A percentile compares a stretch with the other conserved stretches of the same genome.
phyloP scores from a whole-genome alignment of 92 coral and sea anemone species.

The Montipora capitata region DNA sequence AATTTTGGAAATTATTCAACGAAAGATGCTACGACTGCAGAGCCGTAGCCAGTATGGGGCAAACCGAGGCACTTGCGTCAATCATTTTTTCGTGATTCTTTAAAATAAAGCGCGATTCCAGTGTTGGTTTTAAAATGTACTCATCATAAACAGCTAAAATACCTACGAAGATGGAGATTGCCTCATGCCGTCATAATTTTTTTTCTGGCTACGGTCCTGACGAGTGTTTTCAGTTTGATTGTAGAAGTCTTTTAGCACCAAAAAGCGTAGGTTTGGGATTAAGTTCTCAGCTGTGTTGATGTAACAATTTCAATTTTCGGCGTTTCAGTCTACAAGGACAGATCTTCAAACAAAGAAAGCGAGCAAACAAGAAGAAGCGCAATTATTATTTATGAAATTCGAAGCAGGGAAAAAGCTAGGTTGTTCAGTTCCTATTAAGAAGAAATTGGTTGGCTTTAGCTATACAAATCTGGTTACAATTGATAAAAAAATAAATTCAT shows the following conservation, averaged over 20 bases:
- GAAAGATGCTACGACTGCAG: no score
- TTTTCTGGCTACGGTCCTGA: no score
- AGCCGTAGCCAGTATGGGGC: no score
- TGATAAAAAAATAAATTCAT: background rate
- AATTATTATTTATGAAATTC: slow-evolving; percentile 26
- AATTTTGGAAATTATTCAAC: no score
- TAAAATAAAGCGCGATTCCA: no score
- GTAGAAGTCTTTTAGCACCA: background rate
- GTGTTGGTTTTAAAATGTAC: no score
- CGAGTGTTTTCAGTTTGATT: background rate
- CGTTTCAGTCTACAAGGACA: slow-evolving; percentile 5
- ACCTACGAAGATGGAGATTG: no score
- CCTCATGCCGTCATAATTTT: no score
- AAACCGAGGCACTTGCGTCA: no score
- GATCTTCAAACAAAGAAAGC: slow-evolving; percentile 30
- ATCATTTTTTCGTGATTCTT: no score
- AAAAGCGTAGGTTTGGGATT: background rate
- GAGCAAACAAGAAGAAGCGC: background rate
- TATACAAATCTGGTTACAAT: background rate
- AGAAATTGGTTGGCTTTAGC: background rate
- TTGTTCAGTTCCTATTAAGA: background rate
- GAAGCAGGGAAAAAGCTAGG: background rate
- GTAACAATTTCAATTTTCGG: slow-evolving; percentile 49
- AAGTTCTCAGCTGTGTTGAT: slow-evolving; percentile 72
- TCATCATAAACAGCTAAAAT: no score